Evolutionary conservation across 2,797 vertebrate genomes (phyloP).

Genomic region (Cyclura pinguis): DNA sequence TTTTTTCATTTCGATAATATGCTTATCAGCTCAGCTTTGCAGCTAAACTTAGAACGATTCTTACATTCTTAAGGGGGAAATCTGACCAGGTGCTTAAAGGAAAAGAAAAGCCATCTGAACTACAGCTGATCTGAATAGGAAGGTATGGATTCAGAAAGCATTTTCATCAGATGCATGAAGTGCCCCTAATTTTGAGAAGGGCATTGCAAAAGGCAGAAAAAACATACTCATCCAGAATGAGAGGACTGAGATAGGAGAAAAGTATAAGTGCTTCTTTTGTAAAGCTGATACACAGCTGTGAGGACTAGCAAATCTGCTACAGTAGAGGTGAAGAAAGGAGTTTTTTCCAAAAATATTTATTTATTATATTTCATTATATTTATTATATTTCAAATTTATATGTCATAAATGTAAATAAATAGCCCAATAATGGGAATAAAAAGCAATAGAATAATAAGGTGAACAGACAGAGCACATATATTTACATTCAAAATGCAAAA

Average conservation of each 20-base stretch:
- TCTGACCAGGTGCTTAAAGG: background rate
- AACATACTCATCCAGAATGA: background rate
- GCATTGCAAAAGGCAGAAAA: background rate
- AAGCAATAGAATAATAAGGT: no score
- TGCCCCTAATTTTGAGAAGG: background rate
- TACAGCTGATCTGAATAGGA: background rate
- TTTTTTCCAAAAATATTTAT: constrained; percentile 1
- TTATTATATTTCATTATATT: no score
- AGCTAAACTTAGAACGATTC: constrained; percentile 9
- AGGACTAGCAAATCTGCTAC: background rate
- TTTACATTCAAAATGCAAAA: no score
- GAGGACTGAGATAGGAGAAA: background rate
- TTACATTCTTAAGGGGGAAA: background rate
- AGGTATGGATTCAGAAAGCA: background rate
- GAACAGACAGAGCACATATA: no score
- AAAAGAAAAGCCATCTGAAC: constrained; percentile 17
- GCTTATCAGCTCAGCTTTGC: constrained; percentile 40
- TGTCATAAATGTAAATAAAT: no score
- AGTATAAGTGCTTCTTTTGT: background rate
- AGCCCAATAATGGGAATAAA: no score
- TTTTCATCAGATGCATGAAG: background rate
- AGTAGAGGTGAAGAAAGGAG: background rate
- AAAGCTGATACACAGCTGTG: background rate
- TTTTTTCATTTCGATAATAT: background rate
- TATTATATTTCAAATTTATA: no score